A percentile compares a stretch with the other conserved stretches of the same genome.
Evolutionary conservation across 2,888 invertebrate genomes (phyloP).

Genomic region (Homarus gammarus): DNA sequence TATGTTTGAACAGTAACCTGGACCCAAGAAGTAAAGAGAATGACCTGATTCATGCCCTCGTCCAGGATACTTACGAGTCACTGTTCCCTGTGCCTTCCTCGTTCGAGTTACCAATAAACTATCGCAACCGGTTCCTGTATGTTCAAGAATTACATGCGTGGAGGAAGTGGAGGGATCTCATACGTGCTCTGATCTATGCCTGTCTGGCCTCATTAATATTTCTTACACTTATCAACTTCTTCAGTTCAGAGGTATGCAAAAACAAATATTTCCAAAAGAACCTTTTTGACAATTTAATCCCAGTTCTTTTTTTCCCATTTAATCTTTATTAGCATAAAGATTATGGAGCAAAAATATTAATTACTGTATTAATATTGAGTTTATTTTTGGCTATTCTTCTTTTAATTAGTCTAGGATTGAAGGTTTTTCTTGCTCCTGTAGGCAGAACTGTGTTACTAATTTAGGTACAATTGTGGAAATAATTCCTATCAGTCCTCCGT

Average conservation of each 20-base stretch:
- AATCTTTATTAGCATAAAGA: not conserved
- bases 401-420: not conserved
- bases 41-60: constrained; percentile 84
- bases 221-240: constrained; percentile 77
- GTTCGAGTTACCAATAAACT: constrained; percentile 86
- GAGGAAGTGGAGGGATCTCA: constrained; percentile 79
- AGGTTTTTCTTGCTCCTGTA: not conserved
- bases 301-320: not conserved
- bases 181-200: constrained; percentile 76
- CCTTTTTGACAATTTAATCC: not conserved
- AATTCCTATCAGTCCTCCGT: too few relatives aligned
- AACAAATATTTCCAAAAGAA: not conserved
- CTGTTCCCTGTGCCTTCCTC: constrained; percentile 86
- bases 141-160: constrained; percentile 82
- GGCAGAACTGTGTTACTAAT: not conserved
- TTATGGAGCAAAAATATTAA: not conserved
- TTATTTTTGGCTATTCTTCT: not conserved
- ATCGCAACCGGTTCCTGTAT: constrained; percentile 85
- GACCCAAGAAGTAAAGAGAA: constrained; percentile 83
- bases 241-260: constrained; percentile 77
- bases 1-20: constrained; percentile 89
- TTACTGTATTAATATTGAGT: not conserved
- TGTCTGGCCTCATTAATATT: constrained; percentile 77
- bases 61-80: constrained; percentile 88
- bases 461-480: too few relatives aligned